Percentiles rank a stretch among this genome's conserved stretches.
Evolutionary conservation across 2,888 invertebrate genomes (phyloP).

Genomic region (Limnephilus rhombicus): DNA sequence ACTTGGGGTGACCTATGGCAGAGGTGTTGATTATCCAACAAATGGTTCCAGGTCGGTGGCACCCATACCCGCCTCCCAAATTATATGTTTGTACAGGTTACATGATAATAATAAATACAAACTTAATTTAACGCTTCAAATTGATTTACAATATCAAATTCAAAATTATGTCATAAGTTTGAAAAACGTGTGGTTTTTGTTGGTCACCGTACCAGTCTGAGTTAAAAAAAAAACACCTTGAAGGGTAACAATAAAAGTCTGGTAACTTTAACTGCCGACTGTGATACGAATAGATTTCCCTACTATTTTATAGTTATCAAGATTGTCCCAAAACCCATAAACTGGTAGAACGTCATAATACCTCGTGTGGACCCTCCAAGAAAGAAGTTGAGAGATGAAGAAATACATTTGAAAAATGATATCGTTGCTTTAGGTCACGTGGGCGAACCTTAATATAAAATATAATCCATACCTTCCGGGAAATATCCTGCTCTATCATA

Average conservation of each 20-base stretch:
- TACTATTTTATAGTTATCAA: background rate
- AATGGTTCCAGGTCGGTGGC: too few species aligned
- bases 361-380: background rate
- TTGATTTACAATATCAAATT: too few species aligned
- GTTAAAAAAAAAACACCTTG: background rate
- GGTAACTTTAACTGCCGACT: background rate
- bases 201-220: background rate
- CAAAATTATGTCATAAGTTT: too few species aligned
- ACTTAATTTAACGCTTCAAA: too few species aligned
- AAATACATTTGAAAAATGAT: conserved; percentile 63
- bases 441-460: background rate
- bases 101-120: too few species aligned
- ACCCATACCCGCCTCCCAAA: too few species aligned
- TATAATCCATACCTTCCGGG: background rate
- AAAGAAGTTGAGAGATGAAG: conserved; percentile 51
- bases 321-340: background rate
- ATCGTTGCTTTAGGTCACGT: conserved; percentile 45
- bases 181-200: too few species aligned
- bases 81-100: too few species aligned
- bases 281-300: background rate
- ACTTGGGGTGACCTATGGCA: too few species aligned
- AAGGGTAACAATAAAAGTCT: background rate
- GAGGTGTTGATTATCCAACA: too few species aligned
- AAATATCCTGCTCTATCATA: background rate
- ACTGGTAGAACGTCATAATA: background rate